These are phyloP conservation scores for Drosophila borealis DNA, from an alignment of 2,888 invertebrate species.

Conservation along the genomic window DNA sequence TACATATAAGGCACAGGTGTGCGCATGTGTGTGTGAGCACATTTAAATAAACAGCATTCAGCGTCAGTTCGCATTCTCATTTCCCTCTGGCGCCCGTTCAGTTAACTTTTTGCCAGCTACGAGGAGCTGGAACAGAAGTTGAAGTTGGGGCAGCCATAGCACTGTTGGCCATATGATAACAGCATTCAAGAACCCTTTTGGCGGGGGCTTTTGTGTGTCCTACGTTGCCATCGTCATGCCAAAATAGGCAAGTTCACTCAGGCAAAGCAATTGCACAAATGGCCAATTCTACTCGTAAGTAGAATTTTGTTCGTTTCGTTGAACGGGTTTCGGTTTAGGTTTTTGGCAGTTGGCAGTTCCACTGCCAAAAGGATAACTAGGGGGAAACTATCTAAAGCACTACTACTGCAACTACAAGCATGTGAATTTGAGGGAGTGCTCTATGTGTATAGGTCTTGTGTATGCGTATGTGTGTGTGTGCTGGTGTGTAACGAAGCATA, in stretches of 20 bases:
- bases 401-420: constrained; percentile 61
- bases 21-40: constrained; percentile 46
- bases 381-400: constrained; percentile 61
- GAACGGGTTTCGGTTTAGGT: constrained; percentile 59
- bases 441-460: constrained; percentile 12
- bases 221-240: constrained; percentile 74
- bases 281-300: constrained; percentile 81
- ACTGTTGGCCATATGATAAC: constrained; percentile 63
- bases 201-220: constrained; percentile 57
- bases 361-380: constrained; percentile 45
- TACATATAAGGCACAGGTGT: constrained; percentile 32
- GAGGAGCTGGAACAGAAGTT: constrained; percentile 18
- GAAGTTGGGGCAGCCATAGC: constrained; percentile 26
- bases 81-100: constrained; percentile 39
- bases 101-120: constrained; percentile 65
- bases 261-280: constrained; percentile 83
- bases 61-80: constrained; percentile 54
- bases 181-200: constrained; percentile 60
- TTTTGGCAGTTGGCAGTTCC: constrained; percentile 30
- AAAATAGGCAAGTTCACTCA: constrained; percentile 83
- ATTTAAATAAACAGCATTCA: constrained; percentile 77
- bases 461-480: constrained; percentile 33
- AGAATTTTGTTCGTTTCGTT: constrained; percentile 76
- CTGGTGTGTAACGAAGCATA: constrained; percentile 79
- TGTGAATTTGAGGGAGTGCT: constrained; percentile 52